Percentiles rank a stretch among this genome's conserved stretches.
These are phyloP conservation scores for Creontiades dilutus DNA, from an alignment of 2,888 invertebrate species.

Conservation along the genomic window DNA sequence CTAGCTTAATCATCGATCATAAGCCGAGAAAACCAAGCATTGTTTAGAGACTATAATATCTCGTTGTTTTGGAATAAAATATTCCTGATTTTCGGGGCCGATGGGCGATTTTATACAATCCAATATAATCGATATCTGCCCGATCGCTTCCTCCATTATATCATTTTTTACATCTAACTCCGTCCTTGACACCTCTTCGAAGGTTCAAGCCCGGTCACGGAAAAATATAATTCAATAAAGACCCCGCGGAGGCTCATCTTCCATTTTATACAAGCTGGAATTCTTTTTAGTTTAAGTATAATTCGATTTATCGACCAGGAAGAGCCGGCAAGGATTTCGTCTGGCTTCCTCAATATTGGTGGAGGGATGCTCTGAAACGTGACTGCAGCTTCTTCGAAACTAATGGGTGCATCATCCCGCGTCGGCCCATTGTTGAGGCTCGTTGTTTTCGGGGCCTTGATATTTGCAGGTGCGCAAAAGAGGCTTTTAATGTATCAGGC, in stretches of 20 bases:
- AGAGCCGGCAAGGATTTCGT: not conserved
- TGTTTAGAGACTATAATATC: too few relatives aligned
- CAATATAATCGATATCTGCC: constrained; percentile 18
- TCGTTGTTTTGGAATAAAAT: not conserved
- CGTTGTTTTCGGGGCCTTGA: constrained; percentile 32
- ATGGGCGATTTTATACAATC: not conserved
- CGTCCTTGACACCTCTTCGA: not conserved
- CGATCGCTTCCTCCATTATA: constrained; percentile 45
- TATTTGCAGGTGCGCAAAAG: not conserved
- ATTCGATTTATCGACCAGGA: constrained; percentile 33
- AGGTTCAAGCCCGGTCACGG: constrained; percentile 44
- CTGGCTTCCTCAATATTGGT: not conserved
- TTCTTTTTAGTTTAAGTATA: constrained; percentile 11
- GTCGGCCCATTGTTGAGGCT: constrained; percentile 6
- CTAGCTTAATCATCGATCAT: too few relatives aligned
- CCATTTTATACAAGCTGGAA: not conserved
- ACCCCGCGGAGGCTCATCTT: constrained; percentile 2
- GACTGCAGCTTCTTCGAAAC: constrained; percentile 14
- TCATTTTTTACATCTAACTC: not conserved
- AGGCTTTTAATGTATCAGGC: not conserved
- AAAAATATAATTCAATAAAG: constrained; percentile 55
- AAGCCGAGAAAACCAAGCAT: too few relatives aligned
- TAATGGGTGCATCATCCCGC: constrained; percentile 18
- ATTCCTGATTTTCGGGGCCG: not conserved
- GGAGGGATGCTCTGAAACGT: constrained; percentile 19